Evolutionary conservation across 2,113 vertebrate species (phyloP).

Genomic region (Spilogale gracilis): DNA sequence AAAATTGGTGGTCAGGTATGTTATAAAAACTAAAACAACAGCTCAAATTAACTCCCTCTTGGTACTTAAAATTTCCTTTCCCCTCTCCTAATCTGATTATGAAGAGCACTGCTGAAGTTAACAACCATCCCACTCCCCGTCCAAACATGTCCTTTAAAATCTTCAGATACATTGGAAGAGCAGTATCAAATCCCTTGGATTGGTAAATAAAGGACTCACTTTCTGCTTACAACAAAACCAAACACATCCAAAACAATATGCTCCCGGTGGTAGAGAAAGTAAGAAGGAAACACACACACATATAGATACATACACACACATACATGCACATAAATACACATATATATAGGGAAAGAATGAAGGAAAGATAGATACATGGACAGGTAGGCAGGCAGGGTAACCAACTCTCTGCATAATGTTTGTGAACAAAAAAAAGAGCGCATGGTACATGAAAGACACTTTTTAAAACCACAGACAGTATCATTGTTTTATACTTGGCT

Average conservation of each 20-base stretch:
- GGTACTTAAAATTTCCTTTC: neutral
- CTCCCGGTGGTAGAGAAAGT: neutral
- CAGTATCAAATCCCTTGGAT: neutral
- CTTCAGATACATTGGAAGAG: neutral
- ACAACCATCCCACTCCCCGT: neutral
- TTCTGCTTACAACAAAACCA: neutral
- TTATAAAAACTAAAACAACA: neutral
- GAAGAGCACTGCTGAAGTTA: neutral
- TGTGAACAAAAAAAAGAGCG: neutral
- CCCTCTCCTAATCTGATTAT: neutral
- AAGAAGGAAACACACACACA: neutral
- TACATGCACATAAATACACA: too few species aligned
- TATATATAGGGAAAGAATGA: neutral
- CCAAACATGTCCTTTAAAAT: neutral
- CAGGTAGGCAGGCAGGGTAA: neutral
- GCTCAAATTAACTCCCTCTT: neutral
- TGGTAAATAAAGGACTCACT: neutral
- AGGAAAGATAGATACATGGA: neutral
- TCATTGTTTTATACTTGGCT: neutral
- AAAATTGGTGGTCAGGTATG: neutral
- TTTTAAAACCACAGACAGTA: neutral
- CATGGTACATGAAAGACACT: neutral
- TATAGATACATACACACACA: neutral
- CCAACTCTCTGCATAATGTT: neutral
- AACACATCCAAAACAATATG: neutral